Conservation (phyloP, 2,797 vertebrate genomes). For the Apodemus agrarius region DNA sequence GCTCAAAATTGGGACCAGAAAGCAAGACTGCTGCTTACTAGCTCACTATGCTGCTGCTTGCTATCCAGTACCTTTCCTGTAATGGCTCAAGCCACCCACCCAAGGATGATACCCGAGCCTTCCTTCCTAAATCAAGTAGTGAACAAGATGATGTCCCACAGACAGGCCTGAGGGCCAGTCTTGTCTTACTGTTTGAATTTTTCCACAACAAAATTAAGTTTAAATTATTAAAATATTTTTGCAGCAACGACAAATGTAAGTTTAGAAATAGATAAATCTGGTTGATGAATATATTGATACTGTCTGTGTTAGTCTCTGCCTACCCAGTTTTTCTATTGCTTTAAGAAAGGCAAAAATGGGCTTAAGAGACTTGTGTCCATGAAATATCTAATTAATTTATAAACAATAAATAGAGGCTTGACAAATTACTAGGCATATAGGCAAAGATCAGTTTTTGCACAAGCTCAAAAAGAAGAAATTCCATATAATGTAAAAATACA, state of each 20-base stretch:
- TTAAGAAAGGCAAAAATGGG: background rate
- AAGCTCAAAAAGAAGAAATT: background rate
- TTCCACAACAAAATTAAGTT: background rate
- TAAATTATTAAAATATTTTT: background rate
- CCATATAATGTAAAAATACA: background rate
- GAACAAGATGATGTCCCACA: background rate
- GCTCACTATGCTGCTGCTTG: no score
- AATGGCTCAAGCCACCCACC: background rate
- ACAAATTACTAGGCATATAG: background rate
- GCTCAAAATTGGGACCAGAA: background rate
- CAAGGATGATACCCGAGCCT: background rate
- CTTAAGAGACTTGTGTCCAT: background rate
- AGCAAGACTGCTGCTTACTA: background rate
- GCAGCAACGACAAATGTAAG: background rate
- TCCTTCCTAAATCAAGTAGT: background rate
- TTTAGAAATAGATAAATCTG: background rate
- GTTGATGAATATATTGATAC: background rate
- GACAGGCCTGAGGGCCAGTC: background rate
- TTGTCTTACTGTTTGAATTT: background rate
- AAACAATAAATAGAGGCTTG: background rate
- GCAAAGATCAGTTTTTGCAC: background rate
- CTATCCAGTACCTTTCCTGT: background rate
- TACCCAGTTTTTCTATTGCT: background rate
- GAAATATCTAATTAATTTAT: background rate
- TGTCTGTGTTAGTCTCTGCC: background rate